Conservation (phyloP, 2,888 invertebrate genomes). For the Lepetodrilus schrolli region DNA sequence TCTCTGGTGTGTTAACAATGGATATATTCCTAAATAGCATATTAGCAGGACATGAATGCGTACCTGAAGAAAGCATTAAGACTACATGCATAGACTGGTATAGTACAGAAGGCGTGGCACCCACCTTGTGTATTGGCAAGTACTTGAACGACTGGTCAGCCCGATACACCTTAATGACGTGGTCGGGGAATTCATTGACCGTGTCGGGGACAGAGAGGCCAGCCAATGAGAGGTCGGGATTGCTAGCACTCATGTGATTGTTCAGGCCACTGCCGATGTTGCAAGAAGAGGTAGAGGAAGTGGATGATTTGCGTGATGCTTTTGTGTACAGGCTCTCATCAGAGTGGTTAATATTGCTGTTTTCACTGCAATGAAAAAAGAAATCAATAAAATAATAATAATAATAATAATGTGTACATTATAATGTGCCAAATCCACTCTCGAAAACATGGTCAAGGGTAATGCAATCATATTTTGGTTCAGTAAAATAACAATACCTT, state of each 20-base stretch:
- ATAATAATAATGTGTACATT: too few species aligned
- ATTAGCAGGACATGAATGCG: too few species aligned
- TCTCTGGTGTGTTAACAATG: too few species aligned
- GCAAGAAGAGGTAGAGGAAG: conserved; percentile 63
- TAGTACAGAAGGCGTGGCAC: conserved; percentile 1
- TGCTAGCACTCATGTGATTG: conserved; percentile 70
- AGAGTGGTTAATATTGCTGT: conserved; percentile 64
- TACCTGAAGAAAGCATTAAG: neutral
- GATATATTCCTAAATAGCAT: too few species aligned
- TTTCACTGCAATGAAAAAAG: conserved; percentile 58
- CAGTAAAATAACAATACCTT: too few species aligned
- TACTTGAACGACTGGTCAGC: conserved; percentile 98
- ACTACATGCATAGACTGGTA: neutral
- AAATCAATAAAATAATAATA: too few species aligned
- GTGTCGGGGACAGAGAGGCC: conserved; percentile 54
- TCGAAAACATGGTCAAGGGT: too few species aligned
- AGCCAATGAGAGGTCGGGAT: conserved; percentile 68
- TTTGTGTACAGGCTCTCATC: conserved; percentile 66
- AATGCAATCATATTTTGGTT: too few species aligned
- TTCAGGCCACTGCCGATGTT: conserved; percentile 56
- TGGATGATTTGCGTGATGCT: conserved; percentile 54
- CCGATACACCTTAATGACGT: conserved; percentile 94
- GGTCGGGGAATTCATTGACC: conserved; percentile 82
- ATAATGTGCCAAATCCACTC: too few species aligned
- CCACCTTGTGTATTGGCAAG: conserved; percentile 92